These are phyloP conservation scores for Eremobia ochroleuca DNA, from an alignment of 2,888 invertebrate species.

Conservation along the genomic window DNA sequence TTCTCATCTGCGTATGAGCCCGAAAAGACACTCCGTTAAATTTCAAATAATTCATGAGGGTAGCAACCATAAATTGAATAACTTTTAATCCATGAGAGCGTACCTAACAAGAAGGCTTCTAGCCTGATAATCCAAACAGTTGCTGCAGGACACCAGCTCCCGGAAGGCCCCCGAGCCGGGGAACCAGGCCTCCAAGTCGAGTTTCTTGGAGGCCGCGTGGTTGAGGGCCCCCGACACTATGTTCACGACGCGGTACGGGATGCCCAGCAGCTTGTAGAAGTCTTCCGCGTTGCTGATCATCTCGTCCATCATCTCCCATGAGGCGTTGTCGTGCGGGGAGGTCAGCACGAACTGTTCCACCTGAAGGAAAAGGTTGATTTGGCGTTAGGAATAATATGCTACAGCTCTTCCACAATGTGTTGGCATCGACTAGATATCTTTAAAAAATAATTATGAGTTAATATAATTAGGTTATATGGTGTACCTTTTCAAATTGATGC, in stretches of 20 bases:
- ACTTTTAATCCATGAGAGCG: too few species aligned
- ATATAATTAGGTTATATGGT: too few species aligned
- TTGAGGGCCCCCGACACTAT: constrained; percentile 99
- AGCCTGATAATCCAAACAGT: constrained; percentile 99
- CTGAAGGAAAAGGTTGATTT: constrained; percentile 80
- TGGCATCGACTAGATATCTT: too few species aligned
- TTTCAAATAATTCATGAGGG: too few species aligned
- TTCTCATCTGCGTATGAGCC: too few species aligned
- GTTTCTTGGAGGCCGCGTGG: constrained; percentile 99
- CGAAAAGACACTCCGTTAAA: too few species aligned
- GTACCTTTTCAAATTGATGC: too few species aligned
- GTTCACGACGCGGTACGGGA: constrained; percentile 98
- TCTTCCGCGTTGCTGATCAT: constrained; percentile 99
- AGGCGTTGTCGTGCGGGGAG: constrained; percentile 98
- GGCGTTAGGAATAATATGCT: too few species aligned
- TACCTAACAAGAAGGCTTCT: constrained; percentile 78
- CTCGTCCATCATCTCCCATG: constrained; percentile 99
- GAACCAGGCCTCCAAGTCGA: constrained; percentile 99
- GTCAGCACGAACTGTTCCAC: constrained; percentile 99
- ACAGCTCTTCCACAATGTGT: too few species aligned
- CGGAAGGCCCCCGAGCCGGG: constrained; percentile 98
- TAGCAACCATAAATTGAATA: too few species aligned
- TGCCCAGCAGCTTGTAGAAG: constrained; percentile 96
- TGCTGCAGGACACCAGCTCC: constrained; percentile 99
- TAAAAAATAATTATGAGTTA: too few species aligned